Evolutionary conservation across 2,888 invertebrate genomes (phyloP).

Genomic region (Tribolium freemani): DNA sequence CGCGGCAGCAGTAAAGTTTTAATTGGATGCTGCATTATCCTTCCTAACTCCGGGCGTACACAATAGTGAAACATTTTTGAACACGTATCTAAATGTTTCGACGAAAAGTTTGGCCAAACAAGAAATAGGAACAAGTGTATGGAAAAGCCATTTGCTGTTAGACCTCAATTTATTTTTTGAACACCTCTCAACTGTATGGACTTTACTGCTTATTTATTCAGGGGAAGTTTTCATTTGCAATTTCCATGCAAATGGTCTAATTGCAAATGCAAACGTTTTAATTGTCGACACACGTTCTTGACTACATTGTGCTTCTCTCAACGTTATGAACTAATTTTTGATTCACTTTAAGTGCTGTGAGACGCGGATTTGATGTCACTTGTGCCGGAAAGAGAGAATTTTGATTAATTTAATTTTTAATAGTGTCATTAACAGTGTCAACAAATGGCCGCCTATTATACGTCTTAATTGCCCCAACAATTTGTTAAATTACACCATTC

Average conservation of each 20-base stretch:
- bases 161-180: slow-evolving; percentile 1
- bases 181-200: not conserved
- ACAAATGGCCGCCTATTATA: slow-evolving; percentile 29
- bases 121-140: not conserved
- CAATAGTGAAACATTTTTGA: slow-evolving; percentile 18
- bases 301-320: not conserved
- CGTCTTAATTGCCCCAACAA: slow-evolving; percentile 29
- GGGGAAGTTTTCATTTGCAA: slow-evolving; percentile 34
- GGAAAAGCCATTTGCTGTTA: not conserved
- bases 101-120: not conserved
- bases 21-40: slow-evolving; percentile 39
- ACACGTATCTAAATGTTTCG: slow-evolving; percentile 4
- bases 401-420: slow-evolving; percentile 6
- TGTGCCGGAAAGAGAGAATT: not conserved
- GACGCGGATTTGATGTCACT: not conserved
- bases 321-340: slow-evolving; percentile 6
- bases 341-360: not conserved
- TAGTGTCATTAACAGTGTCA: slow-evolving; percentile 10
- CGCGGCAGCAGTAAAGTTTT: slow-evolving; percentile 25
- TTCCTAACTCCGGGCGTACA: slow-evolving; percentile 18
- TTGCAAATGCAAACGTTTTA: slow-evolving; percentile 35
- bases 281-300: slow-evolving; percentile 28
- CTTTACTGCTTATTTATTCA: slow-evolving; percentile 23
- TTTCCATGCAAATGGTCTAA: slow-evolving; percentile 42
- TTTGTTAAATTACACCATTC: slow-evolving; percentile 23